Base-by-base conservation (phyloP, 2,113 vertebrate genomes). In the Grantiella picta region DNA sequence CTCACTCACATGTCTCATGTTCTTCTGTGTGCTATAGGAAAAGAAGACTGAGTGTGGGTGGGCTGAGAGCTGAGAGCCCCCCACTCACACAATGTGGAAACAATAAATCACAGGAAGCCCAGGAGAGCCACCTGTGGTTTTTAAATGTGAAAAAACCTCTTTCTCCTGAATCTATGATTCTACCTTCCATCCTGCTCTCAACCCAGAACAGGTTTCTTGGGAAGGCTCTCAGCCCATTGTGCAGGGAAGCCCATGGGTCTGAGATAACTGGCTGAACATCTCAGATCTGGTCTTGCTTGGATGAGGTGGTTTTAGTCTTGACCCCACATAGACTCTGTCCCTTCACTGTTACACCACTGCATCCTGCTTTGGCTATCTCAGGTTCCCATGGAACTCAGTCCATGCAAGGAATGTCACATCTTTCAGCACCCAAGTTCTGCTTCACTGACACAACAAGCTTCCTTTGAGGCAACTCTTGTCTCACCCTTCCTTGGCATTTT, bases 31-130 rank as follows among this genome's bases (percentile, higher is more conserved):
- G 60, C 64, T 81, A 25, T 7, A 50, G 72, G 56, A 45, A 86
- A 52, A 54, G 60, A 83, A 75, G 36, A 21, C 60, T 78, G 60
- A 0, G 1, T 72, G 80, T 78, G 92, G 88, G 93, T 96, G 90
- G 93, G 92, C 92, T 86, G 52, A 68, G 65, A 86, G 92, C 92
- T 86, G 52, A 68, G 65, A 86, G 60, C 35, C 72, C 82, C 80
- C n/a, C 53, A 35, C 24, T 81, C 61, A 35, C 57, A 64, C 88
- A 94, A 71, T 57, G 77, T 68, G 90, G 79, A 86, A 96, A 76
- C 40, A 84, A 79, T 94, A 96, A 95, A 92, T 69, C 71, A 90
- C 1, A 3, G 73, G 56, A 54, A 65, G 53, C 72, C 72, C 60
- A 60, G 36, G 54, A 38, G 65, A 90, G 68, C 69, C 80, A 93